Conservation (phyloP, 2,113 vertebrate genomes). For the Lophochroa leadbeateri region DNA sequence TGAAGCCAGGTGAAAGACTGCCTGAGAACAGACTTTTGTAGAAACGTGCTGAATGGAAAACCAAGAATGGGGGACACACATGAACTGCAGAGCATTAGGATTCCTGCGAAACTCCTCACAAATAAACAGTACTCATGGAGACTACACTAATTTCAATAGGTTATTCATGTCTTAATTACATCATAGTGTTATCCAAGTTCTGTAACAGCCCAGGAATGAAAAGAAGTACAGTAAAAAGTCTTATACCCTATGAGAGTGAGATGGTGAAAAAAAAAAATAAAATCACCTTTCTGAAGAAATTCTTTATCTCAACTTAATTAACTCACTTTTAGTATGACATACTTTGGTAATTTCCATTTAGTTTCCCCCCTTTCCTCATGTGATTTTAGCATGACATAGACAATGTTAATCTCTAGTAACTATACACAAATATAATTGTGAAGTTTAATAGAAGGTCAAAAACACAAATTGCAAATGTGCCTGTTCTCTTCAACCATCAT, state of each 20-base stretch:
- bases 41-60: not conserved
- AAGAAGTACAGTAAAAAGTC: not conserved
- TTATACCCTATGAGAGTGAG: not conserved
- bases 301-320: not conserved
- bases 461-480: not conserved
- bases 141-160: not conserved
- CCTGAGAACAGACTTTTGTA: not conserved
- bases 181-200: not conserved
- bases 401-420: not conserved
- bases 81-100: not conserved
- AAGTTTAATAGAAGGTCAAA: not conserved
- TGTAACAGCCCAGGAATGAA: not conserved
- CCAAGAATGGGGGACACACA: not conserved
- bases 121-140: not conserved
- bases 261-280: not conserved
- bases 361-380: not conserved
- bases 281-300: not conserved
- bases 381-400: not conserved
- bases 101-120: not conserved
- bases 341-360: not conserved
- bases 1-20: not conserved
- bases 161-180: not conserved
- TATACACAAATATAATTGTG: not conserved
- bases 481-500: not conserved
- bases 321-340: not conserved